Percentiles rank a stretch among this genome's conserved stretches.
phyloP scores from a whole-genome alignment of 2,113 vertebrate genomes.

The Leptocoma aspasia region DNA sequence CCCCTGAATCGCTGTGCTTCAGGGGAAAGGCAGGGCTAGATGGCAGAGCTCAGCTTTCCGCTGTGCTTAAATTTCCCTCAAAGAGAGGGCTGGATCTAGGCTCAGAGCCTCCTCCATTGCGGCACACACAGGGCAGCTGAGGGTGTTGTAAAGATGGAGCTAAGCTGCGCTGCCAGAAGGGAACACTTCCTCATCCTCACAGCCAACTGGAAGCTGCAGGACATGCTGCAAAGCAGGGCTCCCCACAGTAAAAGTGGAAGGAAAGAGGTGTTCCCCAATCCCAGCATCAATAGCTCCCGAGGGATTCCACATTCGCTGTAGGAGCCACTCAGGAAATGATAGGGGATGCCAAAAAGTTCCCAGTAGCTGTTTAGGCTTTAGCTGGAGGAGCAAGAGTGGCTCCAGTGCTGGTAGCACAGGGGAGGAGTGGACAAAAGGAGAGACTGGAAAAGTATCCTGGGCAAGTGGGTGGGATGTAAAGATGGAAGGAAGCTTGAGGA shows the following conservation, averaged over 20 bases:
- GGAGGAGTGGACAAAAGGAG: neutral
- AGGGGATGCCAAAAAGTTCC: neutral
- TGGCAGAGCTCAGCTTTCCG: conserved; percentile 1
- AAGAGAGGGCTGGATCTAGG: neutral
- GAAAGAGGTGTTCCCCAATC: neutral
- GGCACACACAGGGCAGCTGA: rapidly evolving
- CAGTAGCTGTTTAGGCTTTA: neutral
- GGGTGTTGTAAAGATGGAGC: neutral
- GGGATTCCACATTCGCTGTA: neutral
- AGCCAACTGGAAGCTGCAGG: neutral
- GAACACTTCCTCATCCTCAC: neutral
- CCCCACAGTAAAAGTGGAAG: neutral
- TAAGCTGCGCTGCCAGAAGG: neutral
- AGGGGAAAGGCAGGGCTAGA: neutral
- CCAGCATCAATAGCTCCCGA: neutral
- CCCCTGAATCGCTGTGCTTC: rapidly evolving
- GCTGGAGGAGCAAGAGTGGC: neutral
- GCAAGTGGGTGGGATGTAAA: neutral
- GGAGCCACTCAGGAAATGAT: neutral
- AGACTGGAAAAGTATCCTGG: neutral
- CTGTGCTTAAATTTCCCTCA: neutral
- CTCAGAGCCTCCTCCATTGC: neutral
- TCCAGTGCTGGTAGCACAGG: neutral
- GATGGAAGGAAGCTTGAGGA: neutral
- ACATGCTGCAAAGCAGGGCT: neutral